phyloP scores from a whole-genome alignment of 2,797 vertebrate species.

The Xenopus petersii region DNA sequence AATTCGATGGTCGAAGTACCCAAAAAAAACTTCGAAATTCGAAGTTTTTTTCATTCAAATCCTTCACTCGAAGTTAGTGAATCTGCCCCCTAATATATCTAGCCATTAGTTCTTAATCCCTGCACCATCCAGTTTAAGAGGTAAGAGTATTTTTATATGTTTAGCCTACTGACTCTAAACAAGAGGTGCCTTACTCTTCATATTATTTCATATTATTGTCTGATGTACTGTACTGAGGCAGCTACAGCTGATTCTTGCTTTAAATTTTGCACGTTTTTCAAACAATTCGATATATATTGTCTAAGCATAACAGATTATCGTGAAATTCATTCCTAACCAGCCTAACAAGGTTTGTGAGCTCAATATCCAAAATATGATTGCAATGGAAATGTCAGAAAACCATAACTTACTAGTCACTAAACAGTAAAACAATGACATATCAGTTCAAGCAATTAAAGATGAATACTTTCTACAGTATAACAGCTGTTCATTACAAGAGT shows the following conservation, averaged over 20 bases:
- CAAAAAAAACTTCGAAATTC: too few relatives aligned
- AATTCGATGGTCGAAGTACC: too few relatives aligned
- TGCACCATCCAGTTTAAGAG: slow-evolving; percentile 4
- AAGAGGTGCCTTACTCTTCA: not conserved
- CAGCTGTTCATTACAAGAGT: not conserved
- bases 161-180: not conserved
- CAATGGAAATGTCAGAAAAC: too few relatives aligned
- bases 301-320: too few relatives aligned
- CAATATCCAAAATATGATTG: slow-evolving; percentile 4
- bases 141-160: not conserved
- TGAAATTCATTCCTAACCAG: not conserved
- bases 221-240: not conserved
- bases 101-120: not conserved
- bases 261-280: not conserved
- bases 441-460: slow-evolving; percentile 1
- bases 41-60: too few relatives aligned
- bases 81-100: not conserved
- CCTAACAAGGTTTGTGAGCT: not conserved
- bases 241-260: not conserved
- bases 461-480: slow-evolving; percentile 12
- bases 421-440: not conserved
- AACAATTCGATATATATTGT: too few relatives aligned
- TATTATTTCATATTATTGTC: not conserved
- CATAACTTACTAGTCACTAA: not conserved
- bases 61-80: too few relatives aligned